phyloP scores from a whole-genome alignment of 2,888 invertebrate species.

The Chamaedrilus cognettii region DNA sequence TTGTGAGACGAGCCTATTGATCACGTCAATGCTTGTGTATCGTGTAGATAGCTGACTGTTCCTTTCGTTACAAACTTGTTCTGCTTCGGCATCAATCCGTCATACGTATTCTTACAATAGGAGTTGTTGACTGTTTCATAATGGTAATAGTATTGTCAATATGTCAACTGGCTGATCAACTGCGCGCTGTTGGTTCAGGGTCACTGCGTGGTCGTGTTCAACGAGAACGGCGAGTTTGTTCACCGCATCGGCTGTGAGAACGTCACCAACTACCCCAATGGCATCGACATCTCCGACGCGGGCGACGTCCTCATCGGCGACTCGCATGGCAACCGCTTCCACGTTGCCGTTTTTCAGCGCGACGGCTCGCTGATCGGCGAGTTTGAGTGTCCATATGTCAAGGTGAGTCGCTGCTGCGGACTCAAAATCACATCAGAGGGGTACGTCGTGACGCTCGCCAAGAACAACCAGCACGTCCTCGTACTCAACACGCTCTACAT shows the following conservation, averaged over 20 bases:
- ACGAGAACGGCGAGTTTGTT: conserved; percentile 85
- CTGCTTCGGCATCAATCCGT: no score
- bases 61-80: no score
- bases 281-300: conserved; percentile 96
- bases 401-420: conserved; percentile 96
- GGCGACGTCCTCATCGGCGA: conserved; percentile 96
- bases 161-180: no score
- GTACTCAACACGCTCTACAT: conserved; percentile 69
- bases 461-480: conserved; percentile 98
- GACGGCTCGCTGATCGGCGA: conserved; percentile 73
- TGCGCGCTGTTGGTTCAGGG: conserved; percentile 68
- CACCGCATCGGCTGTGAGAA: conserved; percentile 94
- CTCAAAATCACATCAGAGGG: conserved; percentile 97
- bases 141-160: no score
- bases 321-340: conserved; percentile 96
- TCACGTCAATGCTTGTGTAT: no score
- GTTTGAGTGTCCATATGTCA: conserved; percentile 96
- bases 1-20: no score
- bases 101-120: no score
- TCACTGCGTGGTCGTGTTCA: conserved; percentile 90
- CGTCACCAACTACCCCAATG: conserved; percentile 96
- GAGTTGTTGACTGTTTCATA: no score
- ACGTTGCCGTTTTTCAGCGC: conserved; percentile 91
- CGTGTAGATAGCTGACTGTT: no score
- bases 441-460: conserved; percentile 85